Percentiles rank a stretch among this genome's conserved stretches.
Conservation (phyloP, 2,113 vertebrate genomes). For the Enhydra lutris region DNA sequence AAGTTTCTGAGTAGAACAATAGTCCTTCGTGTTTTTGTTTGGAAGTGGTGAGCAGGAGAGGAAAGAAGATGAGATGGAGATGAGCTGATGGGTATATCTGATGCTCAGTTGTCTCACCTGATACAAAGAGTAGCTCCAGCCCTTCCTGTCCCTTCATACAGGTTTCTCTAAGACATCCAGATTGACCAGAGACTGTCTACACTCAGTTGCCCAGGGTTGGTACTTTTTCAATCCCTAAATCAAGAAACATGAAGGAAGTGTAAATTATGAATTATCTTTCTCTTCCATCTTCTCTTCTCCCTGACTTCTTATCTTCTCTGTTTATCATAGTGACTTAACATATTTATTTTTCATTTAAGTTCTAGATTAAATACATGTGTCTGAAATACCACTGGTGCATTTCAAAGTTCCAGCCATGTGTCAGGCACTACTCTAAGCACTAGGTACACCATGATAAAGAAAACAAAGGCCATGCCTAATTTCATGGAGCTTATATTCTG, state of each 20-base stretch:
- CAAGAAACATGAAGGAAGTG: not conserved
- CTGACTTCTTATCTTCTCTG: not conserved
- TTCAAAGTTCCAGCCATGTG: not conserved
- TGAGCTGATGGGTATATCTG: not conserved
- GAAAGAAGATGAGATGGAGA: not conserved
- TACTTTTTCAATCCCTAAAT: not conserved
- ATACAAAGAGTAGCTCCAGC: not conserved
- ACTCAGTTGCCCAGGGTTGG: not conserved
- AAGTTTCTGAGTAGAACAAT: not conserved
- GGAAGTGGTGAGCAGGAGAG: not conserved
- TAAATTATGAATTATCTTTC: slow-evolving; percentile 2
- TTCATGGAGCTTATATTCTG: not conserved
- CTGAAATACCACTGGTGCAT: not conserved
- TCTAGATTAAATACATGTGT: not conserved
- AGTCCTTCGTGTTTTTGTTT: not conserved
- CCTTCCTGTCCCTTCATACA: not conserved
- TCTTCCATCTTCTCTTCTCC: not conserved
- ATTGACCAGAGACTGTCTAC: not conserved
- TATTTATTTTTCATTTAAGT: not conserved
- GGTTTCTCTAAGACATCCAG: not conserved
- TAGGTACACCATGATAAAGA: not conserved
- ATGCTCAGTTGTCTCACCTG: not conserved
- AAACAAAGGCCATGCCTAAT: not conserved
- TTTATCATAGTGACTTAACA: not conserved
- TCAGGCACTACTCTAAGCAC: not conserved